phyloP scores from a whole-genome alignment of 1,140 invertebrate species.

The Rhopalosiphum padi region DNA sequence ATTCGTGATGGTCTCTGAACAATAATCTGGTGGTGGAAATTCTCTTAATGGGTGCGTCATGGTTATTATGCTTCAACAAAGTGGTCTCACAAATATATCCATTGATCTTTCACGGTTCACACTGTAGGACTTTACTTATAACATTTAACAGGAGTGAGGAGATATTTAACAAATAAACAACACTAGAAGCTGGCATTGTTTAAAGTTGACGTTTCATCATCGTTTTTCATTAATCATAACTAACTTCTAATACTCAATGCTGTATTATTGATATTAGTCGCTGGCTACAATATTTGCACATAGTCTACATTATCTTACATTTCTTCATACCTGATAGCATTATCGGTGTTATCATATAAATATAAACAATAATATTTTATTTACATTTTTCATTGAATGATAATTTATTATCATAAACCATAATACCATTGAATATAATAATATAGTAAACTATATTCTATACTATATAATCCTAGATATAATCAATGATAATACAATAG shows the following conservation, averaged over 20 bases:
- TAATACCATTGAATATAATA: too few relatives aligned
- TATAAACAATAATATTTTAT: conserved; percentile 8
- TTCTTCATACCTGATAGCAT: background rate
- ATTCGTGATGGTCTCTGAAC: background rate
- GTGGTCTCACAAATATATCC: background rate
- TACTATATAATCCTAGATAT: too few relatives aligned
- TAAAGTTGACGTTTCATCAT: conserved; percentile 5
- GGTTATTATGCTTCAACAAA: background rate
- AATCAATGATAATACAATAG: too few relatives aligned
- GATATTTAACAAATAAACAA: background rate
- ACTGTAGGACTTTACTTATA: background rate
- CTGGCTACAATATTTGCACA: background rate
- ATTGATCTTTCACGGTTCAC: background rate
- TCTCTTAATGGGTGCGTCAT: conserved; percentile 17
- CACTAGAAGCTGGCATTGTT: background rate
- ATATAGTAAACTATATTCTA: too few relatives aligned
- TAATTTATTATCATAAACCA: background rate
- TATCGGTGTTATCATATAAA: background rate
- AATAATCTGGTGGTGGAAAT: conserved; percentile 42
- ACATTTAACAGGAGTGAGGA: background rate
- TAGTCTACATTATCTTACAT: background rate
- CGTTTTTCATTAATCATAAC: background rate
- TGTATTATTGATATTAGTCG: background rate
- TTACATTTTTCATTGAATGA: background rate
- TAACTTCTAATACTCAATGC: background rate